Evolutionary conservation across 2,888 invertebrate genomes (phyloP), one percentile per base, ranked within the genome.

Genomic region (Drosophila macrospina): DNA sequence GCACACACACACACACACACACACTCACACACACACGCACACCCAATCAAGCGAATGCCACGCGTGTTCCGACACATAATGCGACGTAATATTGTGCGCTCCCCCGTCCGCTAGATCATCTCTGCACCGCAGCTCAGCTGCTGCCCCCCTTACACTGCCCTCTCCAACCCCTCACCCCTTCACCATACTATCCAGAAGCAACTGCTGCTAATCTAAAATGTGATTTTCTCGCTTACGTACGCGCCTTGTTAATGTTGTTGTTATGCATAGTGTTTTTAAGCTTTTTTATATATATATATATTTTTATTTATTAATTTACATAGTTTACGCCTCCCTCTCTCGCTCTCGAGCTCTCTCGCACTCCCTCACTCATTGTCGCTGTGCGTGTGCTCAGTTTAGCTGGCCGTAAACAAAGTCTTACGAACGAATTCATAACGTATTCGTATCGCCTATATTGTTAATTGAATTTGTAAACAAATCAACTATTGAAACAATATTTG

Each of bases 11-110:
- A 52, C 30, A 66, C 20, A 20, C 20, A 20, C 20, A 20, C 20
- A 20, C 20, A 20, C 20, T 2, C 61, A 39, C 56, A 50, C 45
- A 42, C 60, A 50, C 11, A 48, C 48, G 50, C 48, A 26, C 20
- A 24, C 16, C 59, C 44, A 67, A 67, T 68, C 50, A 51, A 54
- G 20, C 45, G 56, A 59, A 41, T 69, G 77, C 68, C 86, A 81
- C 81, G 84, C 86, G 86, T 84, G 74, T 62, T 60, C 59, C 77
- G 64, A 69, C 70, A 65, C 79, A 82, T 85, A 86, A 81, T 84
- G 74, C 83, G 83, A 84, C 83, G 84, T 84, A 86, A 84, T 79
- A 84, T 41, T 42, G 47, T 20, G n/a, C n/a, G n/a, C n/a, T n/a
- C n/a, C n/a, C n/a, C n/a, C n/a, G n/a, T 13, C 16, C 50, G 48